phyloP scores from a whole-genome alignment of 2,797 vertebrate species.

The Halcyon leucocephala region DNA sequence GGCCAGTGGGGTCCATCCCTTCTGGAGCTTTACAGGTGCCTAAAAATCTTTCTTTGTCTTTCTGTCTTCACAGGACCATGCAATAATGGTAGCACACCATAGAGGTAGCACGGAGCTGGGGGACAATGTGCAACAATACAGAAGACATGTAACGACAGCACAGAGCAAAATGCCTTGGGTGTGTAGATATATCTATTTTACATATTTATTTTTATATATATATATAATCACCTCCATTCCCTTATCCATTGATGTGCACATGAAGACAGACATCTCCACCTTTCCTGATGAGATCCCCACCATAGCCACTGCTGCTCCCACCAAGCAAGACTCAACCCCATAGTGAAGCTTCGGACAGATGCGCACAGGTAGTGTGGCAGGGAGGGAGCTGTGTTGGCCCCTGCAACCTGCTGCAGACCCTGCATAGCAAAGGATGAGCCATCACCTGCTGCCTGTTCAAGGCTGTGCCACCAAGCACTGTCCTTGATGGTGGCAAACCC shows the following conservation, averaged over 20 bases:
- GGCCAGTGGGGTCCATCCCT: not conserved
- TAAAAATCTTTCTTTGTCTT: not conserved
- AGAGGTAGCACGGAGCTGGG: not conserved
- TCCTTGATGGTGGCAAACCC: not conserved
- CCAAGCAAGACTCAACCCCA: fast-evolving
- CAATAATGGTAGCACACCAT: not conserved
- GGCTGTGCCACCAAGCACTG: not conserved
- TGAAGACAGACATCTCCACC: no score
- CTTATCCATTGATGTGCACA: not conserved
- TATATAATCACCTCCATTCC: not conserved
- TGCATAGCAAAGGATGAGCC: not conserved
- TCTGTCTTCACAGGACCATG: not conserved
- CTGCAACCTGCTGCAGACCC: not conserved
- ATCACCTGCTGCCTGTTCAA: not conserved
- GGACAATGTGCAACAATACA: not conserved
- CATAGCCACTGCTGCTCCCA: fast-evolving
- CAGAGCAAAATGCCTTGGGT: not conserved
- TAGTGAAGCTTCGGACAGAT: not conserved
- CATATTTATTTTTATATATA: not conserved
- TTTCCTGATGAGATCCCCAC: not conserved
- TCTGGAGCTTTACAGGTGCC: not conserved
- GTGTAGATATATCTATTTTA: not conserved
- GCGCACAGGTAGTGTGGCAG: not conserved
- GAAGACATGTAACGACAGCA: not conserved
- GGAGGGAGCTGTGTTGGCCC: not conserved